Evolutionary conservation across 2,113 vertebrate genomes (phyloP).

Genomic region (Jaculus jaculus): DNA sequence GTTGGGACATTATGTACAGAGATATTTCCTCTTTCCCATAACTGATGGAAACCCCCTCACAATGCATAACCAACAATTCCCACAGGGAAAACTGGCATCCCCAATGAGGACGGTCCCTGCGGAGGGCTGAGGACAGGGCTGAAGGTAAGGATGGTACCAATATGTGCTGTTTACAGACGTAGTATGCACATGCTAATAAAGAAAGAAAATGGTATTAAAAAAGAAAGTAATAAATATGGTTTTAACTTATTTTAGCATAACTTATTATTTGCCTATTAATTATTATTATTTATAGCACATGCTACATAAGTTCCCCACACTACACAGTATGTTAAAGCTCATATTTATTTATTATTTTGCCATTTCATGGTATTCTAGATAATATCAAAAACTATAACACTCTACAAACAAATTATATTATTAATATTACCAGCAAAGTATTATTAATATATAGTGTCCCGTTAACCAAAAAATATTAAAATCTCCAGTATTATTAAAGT

Average conservation of each 20-base stretch:
- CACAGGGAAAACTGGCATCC: too few species aligned
- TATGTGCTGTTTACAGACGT: too few species aligned
- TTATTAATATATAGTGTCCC: slow-evolving; percentile 48
- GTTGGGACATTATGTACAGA: too few species aligned
- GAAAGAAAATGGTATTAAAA: too few species aligned
- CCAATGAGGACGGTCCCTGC: too few species aligned
- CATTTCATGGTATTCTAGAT: slow-evolving; percentile 64
- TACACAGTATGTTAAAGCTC: slow-evolving; percentile 52
- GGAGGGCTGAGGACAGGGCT: too few species aligned
- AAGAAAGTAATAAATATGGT: neutral
- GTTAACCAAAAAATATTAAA: slow-evolving; percentile 65
- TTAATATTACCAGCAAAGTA: slow-evolving; percentile 59
- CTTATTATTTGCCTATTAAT: slow-evolving; percentile 50
- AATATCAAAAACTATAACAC: slow-evolving; percentile 62
- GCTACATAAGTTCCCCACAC: neutral
- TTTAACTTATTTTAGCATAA: slow-evolving; percentile 56
- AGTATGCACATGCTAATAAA: too few species aligned
- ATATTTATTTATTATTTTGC: slow-evolving; percentile 72
- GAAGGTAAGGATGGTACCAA: too few species aligned
- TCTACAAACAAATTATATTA: slow-evolving; percentile 68
- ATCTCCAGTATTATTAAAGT: slow-evolving; percentile 67
- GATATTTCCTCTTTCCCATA: too few species aligned
- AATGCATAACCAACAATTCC: too few species aligned
- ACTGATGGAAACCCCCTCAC: too few species aligned
- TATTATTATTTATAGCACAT: slow-evolving; percentile 50